These are phyloP conservation scores for Bungarus multicinctus DNA, from an alignment of 2,113 vertebrate genomes.

Conservation along the genomic window DNA sequence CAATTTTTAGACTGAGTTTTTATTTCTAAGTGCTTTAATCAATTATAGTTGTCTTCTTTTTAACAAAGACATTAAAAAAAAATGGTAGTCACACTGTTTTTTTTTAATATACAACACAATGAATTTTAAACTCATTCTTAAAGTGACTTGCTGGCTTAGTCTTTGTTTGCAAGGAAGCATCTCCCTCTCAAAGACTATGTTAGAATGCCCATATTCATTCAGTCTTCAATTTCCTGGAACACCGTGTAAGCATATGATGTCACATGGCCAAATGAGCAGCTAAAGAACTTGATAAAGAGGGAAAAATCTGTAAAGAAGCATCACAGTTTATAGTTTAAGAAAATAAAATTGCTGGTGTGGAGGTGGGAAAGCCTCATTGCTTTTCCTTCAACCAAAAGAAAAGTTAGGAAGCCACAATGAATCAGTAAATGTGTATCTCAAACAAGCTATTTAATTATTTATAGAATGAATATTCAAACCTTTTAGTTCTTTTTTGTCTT, in stretches of 20 bases:
- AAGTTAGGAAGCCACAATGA: neutral
- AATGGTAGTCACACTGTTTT: neutral
- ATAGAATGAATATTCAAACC: neutral
- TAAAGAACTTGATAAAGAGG: neutral
- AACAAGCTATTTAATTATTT: neutral
- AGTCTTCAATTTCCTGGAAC: neutral
- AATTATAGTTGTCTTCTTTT: neutral
- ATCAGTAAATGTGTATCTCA: neutral
- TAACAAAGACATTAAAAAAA: neutral
- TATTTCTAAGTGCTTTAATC: neutral
- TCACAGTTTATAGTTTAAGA: neutral
- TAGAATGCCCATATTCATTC: neutral
- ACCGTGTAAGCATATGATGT: neutral
- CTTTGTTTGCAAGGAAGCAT: neutral
- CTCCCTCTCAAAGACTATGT: neutral
- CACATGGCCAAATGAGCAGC: neutral
- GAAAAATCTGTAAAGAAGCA: neutral
- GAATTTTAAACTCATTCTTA: neutral
- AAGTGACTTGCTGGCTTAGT: neutral
- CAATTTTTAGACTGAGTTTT: neutral
- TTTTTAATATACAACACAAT: neutral
- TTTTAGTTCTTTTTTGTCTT: neutral
- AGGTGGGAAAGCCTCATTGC: neutral
- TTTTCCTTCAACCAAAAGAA: neutral
- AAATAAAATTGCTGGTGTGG: neutral